phyloP scores from a whole-genome alignment of 2,113 vertebrate species.

The Eolophus roseicapilla region DNA sequence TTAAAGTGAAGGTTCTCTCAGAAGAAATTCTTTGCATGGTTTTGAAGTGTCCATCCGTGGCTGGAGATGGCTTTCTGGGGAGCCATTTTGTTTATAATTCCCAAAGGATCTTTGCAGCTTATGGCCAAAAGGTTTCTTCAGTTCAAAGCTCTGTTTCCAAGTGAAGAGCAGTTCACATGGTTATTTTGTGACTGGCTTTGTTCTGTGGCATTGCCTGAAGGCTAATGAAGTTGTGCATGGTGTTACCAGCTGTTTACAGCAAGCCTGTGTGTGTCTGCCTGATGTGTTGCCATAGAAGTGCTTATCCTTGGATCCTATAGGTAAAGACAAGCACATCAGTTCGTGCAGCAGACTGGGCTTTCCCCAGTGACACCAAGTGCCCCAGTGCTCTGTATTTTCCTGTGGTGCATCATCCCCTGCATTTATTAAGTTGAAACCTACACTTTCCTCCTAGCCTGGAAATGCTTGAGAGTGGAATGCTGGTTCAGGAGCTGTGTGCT shows the following conservation, averaged over 20 bases:
- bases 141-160: neutral
- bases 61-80: neutral
- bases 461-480: neutral
- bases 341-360: neutral
- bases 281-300: neutral
- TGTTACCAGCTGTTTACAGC: neutral
- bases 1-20: neutral
- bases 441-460: neutral
- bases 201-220: neutral
- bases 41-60: neutral
- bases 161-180: neutral
- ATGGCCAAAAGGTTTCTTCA: neutral
- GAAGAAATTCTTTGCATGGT: neutral
- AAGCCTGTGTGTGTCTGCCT: rapidly evolving
- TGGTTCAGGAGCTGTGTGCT: neutral
- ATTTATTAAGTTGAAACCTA: neutral
- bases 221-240: neutral
- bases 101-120: neutral
- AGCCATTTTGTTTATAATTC: neutral
- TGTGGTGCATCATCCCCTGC: neutral
- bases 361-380: neutral
- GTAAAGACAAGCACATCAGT: neutral
- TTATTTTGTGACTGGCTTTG: neutral
- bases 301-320: neutral
- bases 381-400: neutral